These are phyloP conservation scores for Myodes glareolus DNA, from an alignment of 2,113 vertebrate species.

Conservation along the genomic window DNA sequence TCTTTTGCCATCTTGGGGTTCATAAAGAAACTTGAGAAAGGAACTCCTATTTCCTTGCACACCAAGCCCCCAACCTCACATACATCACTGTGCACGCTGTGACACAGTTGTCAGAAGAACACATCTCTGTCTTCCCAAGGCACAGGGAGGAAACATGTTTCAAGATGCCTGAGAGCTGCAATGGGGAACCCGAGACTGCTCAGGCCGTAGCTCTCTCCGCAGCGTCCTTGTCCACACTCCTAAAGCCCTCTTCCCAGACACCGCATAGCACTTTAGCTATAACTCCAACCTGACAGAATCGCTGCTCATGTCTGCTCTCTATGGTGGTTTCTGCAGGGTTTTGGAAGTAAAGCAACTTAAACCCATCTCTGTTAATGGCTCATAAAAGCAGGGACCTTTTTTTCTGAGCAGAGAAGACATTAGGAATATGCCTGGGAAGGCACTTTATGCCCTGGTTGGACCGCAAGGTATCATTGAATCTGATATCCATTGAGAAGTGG, in stretches of 20 bases:
- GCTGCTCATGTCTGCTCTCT: not conserved
- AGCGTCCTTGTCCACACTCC: not conserved
- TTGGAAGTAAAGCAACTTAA: not conserved
- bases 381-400: not conserved
- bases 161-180: not conserved
- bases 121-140: not conserved
- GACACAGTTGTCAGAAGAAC: not conserved
- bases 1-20: not conserved
- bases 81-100: not conserved
- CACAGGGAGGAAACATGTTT: not conserved
- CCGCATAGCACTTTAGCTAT: not conserved
- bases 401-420: not conserved
- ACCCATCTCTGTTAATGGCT: not conserved
- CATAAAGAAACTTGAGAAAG: not conserved
- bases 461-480: not conserved
- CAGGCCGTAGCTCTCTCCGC: too few relatives aligned
- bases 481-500: not conserved
- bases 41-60: not conserved
- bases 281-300: not conserved
- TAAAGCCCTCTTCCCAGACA: not conserved
- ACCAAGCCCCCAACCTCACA: not conserved
- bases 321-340: not conserved
- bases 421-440: slow-evolving; percentile 4
- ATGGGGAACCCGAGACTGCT: fast-evolving
- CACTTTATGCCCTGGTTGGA: not conserved